Base-by-base conservation (phyloP, 2,113 vertebrate genomes). In the Tupaia chinensis region DNA sequence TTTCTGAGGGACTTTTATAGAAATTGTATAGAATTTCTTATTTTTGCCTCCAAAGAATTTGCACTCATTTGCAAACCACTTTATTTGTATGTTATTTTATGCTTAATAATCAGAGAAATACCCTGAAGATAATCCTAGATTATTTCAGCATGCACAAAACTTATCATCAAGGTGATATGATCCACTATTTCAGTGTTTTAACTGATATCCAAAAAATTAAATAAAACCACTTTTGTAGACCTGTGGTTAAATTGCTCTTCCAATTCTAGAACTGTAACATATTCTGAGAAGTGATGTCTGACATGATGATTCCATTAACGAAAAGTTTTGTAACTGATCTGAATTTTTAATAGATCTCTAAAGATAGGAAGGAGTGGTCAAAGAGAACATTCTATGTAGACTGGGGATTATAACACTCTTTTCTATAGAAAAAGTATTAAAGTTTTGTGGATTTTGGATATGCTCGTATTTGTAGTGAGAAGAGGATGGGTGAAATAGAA, bases 351-450 rank as follows among this genome's bases (percentile, higher is more conserved):
- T 17, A 76, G 44, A n/a, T 80, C 13, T 56, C 53, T 73, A 63
- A 80, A 92, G 85, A 63, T 66, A 92, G 11, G 20, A 78, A 78
- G 11, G 60, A 66, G 87, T 22, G 15, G 68, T 77, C 19, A 32
- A 86, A 63, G 34, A 7, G 5, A 56, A 29, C 15, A 58, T n/a
- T 65, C 23, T 89, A 29, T 80, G 61, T 70, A 80, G 77, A 84
- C 69, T 87, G 53, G 54, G 53, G 22, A 44, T 60, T 79, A 56
- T 72, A 60, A 87, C 14, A 34, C 66, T 10, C 87, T 91, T 91
- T 87, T 95, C 89, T 91, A 88, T 32, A 80, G 83, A 22, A 92
- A 94, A 80, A 78, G 20, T 78, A 87, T 77, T 92, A 29, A 90
- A 72, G 11, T 85, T 93, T 86, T 93, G 69, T 69, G 32, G 63